Percentiles rank a stretch among this genome's conserved stretches.
These are phyloP conservation scores for Poliocrania exsul DNA, from an alignment of 2,797 vertebrate species.

Conservation along the genomic window DNA sequence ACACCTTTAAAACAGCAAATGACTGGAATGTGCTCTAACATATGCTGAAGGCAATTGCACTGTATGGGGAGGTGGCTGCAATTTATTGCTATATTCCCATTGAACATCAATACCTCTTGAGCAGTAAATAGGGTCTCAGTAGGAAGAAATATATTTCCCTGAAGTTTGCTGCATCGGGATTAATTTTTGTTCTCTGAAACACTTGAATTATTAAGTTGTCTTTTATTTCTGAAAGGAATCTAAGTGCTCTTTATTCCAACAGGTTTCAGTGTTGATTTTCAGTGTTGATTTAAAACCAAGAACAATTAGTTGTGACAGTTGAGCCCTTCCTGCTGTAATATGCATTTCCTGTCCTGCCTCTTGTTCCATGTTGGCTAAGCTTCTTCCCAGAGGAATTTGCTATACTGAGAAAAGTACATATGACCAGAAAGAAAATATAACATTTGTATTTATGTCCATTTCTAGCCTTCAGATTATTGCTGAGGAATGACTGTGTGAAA, in stretches of 20 bases:
- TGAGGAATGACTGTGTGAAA: neutral
- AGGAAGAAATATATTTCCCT: neutral
- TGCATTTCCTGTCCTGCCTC: neutral
- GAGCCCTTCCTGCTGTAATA: neutral
- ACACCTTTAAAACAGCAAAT: neutral
- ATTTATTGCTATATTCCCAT: neutral
- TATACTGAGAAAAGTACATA: neutral
- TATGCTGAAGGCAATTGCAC: neutral
- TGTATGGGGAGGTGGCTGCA: neutral
- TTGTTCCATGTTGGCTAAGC: neutral
- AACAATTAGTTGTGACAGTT: neutral
- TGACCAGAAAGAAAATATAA: neutral
- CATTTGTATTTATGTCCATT: neutral
- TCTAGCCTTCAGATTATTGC: neutral
- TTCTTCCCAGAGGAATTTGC: neutral
- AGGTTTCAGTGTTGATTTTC: neutral
- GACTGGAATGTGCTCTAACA: neutral
- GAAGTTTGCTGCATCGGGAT: neutral
- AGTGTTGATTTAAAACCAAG: neutral
- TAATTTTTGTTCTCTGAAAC: conserved; percentile 13
- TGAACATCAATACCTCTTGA: neutral
- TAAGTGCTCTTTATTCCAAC: neutral
- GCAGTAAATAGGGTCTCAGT: neutral
- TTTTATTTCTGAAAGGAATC: neutral
- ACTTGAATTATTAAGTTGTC: neutral